Evolutionary conservation across 2,113 vertebrate genomes (phyloP), one percentile per base, ranked within the genome.

Genomic region (Aplodontia rufa): DNA sequence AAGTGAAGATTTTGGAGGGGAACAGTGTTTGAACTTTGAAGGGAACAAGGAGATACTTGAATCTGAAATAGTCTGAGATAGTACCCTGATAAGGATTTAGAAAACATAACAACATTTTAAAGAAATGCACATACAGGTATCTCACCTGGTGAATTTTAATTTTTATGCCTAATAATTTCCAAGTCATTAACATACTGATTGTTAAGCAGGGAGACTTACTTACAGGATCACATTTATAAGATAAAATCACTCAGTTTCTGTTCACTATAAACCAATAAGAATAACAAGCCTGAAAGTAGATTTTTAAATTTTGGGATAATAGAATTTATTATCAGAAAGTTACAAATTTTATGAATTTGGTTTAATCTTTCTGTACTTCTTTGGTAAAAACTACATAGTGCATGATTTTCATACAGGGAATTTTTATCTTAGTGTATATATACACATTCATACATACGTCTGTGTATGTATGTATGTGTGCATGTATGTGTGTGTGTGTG

Each of bases 251-350:
- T 16, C 20, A 79, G n/a, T 19, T 16, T 49, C 40, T 91, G 0
- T 80, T 3, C 14, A 79, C 8, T 90, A n/a, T 51, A 82, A 80
- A 69, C 49, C 37, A 37, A 2, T 55, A 94, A 81, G 47, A 75
- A 83, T 78, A 91, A 69, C 74, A 87, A 71, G 1, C 28, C 35
- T 30, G 0, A 47, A 85, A 75, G 8, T 4, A 72, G 3, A 51
- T 93, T 92, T 92, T 71, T 45, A 87, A 66, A 75, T 78, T 75
- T 95, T 16, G 78, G 40, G 7, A 88, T 20, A 49, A 68, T 76
- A 37, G 62, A 51, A 1, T 40, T 93, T 69, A 6, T 49, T 58
- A 64, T 47, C 22, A 28, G 8, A 58, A 66, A 66, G 24, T 22
- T 74, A 89, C 28, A 3, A 78, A 76, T 47, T 72, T 51, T 51